Base-by-base conservation (phyloP, 2,797 vertebrate species). In the Pipistrellus nathusii region DNA sequence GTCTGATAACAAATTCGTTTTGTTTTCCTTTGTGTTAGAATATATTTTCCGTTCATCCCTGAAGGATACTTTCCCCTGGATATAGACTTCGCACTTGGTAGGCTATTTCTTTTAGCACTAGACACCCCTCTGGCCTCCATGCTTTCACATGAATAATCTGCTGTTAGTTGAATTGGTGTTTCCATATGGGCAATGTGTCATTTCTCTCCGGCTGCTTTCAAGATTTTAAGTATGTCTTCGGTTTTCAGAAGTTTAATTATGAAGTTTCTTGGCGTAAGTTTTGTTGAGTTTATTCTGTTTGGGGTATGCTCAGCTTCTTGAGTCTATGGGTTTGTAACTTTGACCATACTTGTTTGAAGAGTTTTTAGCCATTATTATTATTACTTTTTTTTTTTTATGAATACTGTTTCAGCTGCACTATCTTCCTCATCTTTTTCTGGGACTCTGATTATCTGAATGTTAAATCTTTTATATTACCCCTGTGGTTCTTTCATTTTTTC, bases 171-270 rank as follows among this genome's bases (percentile, higher is more conserved):
- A 88, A 41, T 80, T 46, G 72, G n/a, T 46, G 8, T 41, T 62
- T 17, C 18, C 12, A 18, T 35, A 17, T 18, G 18, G 20, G 13
- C 27, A 18, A 38, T 88, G 51, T 2, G 6, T n/a, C 27, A 2
- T 87, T 59, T 87, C 32, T 83, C 32, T 84, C 44, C 68, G n/a
- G 23, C 18, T 76, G 18, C 32, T 81, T 85, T 89, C 25, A 77
- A 57, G 10, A 72, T 77, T 83, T 85, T 82, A 76, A 27, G 66
- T 90, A 68, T 84, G 66, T 73, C 46, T 84, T 80, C 38, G 6
- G 20, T 83, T 90, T 93, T 84, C 64, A 80, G 32, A 88, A 77
- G 14, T 88, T 76, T 95, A 64, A 91, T 75, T 71, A 55, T 69
- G 51, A 46, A 27, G 10, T 77, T 91, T 66, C 48, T 78, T 59